Base-by-base conservation (phyloP, 2,113 vertebrate genomes). In the Barbus barbus region DNA sequence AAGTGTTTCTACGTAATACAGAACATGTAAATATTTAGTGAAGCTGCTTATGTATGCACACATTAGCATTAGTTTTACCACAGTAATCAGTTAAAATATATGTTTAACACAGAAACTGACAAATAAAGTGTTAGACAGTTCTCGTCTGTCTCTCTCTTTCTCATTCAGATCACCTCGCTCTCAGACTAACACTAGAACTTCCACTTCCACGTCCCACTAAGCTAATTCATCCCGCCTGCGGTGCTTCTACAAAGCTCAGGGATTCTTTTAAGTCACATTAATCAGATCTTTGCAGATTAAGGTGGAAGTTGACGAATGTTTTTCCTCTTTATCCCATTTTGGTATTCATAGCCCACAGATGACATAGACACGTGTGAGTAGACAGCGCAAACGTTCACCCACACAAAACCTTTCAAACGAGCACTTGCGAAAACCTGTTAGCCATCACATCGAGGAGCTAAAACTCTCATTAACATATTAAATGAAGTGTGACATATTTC, bases 401-500 rank as follows among this genome's bases (percentile, higher is more conserved):
- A 73, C 76, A 79, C 74, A 84, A 60, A 84, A 81, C 78, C 65
- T 75, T 78, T 86, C 58, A 63, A 58, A 83, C 56, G 44, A 51
- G 60, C 72, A 26, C 79, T 81, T 65, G 26, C 38, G 16, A 60
- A 78, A 83, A 78, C 56, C 81, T n/a, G n/a, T n/a, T n/a, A n/a
- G n/a, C n/a, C 81, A 81, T 81, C 80, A 38, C 67, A 51, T 48
- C 22, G 69, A 87, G 72, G 46, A 81, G 81, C 83, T 69, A 61
- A 78, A 63, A 78, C 63, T 87, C 85, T 83, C 83, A 89, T 89
- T 89, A 89, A 85, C 84, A 85, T 85, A 85, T 83, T 87, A 85
- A 87, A 89, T 87, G 88, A 89, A 89, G 81, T 87, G 85, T 89
- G 83, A 86, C 88, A 81, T 60, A 83, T 83, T 83, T 84, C 71